Percentiles rank a stretch among this genome's conserved stretches.
Evolutionary conservation across 2,113 vertebrate genomes (phyloP).

Genomic region (Dendrocopos noguchii): DNA sequence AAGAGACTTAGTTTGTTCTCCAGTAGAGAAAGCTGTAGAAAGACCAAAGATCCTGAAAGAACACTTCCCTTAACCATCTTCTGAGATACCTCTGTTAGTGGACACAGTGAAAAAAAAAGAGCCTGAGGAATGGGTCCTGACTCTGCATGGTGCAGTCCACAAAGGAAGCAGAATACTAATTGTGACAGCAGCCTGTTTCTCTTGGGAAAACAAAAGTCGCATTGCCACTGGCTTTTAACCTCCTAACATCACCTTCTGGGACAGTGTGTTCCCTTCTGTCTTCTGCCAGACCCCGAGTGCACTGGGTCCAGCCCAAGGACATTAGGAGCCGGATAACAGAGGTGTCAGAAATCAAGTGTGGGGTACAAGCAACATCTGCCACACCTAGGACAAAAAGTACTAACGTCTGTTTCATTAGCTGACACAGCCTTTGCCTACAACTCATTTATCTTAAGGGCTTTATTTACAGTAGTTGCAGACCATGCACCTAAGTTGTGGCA

Average conservation of each 20-base stretch:
- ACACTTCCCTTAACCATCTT: not conserved
- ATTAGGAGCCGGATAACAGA: not conserved
- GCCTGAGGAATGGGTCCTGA: not conserved
- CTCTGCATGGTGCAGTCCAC: not conserved
- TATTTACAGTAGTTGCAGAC: not conserved
- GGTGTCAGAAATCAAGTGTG: not conserved
- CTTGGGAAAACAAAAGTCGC: not conserved
- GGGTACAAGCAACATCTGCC: not conserved
- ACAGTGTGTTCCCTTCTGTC: not conserved
- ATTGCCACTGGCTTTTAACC: not conserved
- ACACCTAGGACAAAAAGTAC: not conserved
- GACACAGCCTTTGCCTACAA: not conserved
- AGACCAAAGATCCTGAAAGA: not conserved
- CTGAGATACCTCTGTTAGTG: not conserved
- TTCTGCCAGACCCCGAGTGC: not conserved
- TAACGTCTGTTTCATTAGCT: not conserved
- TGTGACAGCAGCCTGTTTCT: not conserved
- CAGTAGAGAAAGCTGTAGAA: not conserved
- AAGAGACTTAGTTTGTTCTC: not conserved
- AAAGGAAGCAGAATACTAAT: not conserved
- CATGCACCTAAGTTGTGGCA: not conserved
- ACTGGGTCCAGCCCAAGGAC: not conserved
- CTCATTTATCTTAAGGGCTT: not conserved
- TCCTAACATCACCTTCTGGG: not conserved
- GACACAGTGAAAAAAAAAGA: not conserved